Evolutionary conservation across 2,113 vertebrate genomes (phyloP), one percentile per base, ranked within the genome.

Genomic region (Istiophorus platypterus): DNA sequence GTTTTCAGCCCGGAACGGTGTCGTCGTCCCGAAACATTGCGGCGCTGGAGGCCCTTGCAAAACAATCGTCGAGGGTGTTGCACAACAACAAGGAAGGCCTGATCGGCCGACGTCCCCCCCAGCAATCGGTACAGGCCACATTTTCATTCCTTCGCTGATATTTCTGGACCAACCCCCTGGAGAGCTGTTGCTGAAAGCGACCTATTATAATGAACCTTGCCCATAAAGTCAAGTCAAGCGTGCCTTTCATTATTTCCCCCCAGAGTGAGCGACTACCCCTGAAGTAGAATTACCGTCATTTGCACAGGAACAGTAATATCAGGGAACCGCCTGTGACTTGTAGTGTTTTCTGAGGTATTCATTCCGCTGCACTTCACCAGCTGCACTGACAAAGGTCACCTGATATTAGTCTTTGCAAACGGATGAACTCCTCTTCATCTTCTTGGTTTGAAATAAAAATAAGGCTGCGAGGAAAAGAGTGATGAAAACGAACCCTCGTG

Each of bases 151-250:
- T 58, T 15, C 14, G 17, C 26, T 29, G 54, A 37, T 51, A 52
- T 72, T 52, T 80, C 24, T 67, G 65, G 76, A 71, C 24, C 14
- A 12, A n/a, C n/a, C 42, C 10, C 54, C 47, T 29, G 26, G 65
- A 62, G 27, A 61, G 13, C 10, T 49, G 37, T 56, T 72, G 22
- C 34, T 68, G 56, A 61, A 34, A 64, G 47, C 5, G 3, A 51
- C 39, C 29, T 51, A 26, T 64, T 51, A 78, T 37, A 24, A 18
- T 47, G 51, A 69, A 37, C 34, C 24, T 14, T 24, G n/a, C 18
- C 26, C 72, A 47, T 42, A 24, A 69, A 49, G 49, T n/a, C n/a
- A 59, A 64, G 56, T 45, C 6, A 59, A 69, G 71, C 45, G 1
- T 20, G n/a, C n/a, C 13, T 1, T 24, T 73, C 24, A 26, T 57